phyloP scores from a whole-genome alignment of 2,113 vertebrate species.

The Ranitomeya variabilis region DNA sequence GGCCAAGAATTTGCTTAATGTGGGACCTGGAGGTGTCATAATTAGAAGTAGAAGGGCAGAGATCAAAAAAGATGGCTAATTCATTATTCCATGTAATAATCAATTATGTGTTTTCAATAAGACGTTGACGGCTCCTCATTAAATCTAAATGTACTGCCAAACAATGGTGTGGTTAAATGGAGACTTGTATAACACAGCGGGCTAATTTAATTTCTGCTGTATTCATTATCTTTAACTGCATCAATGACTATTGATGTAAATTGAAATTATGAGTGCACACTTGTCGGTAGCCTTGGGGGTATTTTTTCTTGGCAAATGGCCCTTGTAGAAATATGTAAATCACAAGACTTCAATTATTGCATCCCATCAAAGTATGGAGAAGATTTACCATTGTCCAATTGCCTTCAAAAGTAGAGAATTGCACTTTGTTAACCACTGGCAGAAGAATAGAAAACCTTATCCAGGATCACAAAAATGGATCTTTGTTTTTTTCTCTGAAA shows the following conservation, averaged over 20 bases:
- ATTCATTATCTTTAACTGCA: conserved; percentile 45
- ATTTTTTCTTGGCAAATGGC: background rate
- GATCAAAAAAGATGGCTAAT: conserved; percentile 53
- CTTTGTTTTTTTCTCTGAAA: background rate
- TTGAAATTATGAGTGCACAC: conserved; percentile 8
- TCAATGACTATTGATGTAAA: conserved; percentile 33
- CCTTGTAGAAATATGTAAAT: background rate
- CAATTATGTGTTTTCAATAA: conserved; percentile 56
- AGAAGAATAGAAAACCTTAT: background rate
- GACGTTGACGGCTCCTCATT: conserved; percentile 52
- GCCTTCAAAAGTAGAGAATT: background rate
- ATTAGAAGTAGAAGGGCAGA: conserved; percentile 54
- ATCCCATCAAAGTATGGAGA: background rate
- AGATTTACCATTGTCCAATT: background rate
- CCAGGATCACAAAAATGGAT: background rate
- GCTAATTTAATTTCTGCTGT: conserved; percentile 46
- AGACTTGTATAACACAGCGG: conserved; percentile 24
- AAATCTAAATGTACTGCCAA: conserved; percentile 52
- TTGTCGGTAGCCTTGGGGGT: background rate
- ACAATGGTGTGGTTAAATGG: conserved; percentile 34
- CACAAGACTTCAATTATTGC: background rate
- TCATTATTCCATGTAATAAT: conserved; percentile 58
- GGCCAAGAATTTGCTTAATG: conserved; percentile 49
- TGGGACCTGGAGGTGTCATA: conserved; percentile 50
- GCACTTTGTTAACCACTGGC: background rate